Base-by-base conservation (phyloP, 2,888 invertebrate genomes). In the Caenorhabditis sp. region DNA sequence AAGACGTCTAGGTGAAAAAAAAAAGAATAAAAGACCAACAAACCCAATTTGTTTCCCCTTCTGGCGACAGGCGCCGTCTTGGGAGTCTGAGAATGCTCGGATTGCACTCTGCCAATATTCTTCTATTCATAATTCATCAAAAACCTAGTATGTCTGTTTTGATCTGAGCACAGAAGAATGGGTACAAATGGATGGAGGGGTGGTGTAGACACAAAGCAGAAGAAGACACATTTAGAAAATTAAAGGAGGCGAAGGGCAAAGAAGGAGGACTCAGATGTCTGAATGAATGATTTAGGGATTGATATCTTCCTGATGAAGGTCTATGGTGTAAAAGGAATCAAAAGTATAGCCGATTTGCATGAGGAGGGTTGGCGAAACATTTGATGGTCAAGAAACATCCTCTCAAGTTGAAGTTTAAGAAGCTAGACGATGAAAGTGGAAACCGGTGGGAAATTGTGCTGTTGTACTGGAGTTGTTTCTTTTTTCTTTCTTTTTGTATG, bases 381-480 rank as follows among this genome's bases (percentile, higher is more conserved):
- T 58, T 28, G 47, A 31, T 35, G 68, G 59, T 66, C 76, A 76
- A 76, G 38, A 51, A 76, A 38, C 68, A 70, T 56, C 28, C 58
- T 59, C 58, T 66, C 47, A 58, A 28, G 47, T 63, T 3, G 19
- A 19, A 47, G 47, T 47, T 70, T 76, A 58, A 66, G 59, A 38
- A 49, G 47, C 51, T 54, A 79, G 79, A 79, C 79, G 51, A 51
- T 22, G 79, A 79, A 79, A 79, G 35, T 47, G 38, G 70, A 79
- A 61, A 70, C 79, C 70, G 38, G 79, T 79, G 79, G 79, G 79
- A 79, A 79, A 79, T 70, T 70, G 63, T 64, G 47, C 47, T 56
- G 56, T 70, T 79, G 64, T 54, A 64, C 64, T 54, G 58, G 31
- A 51, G 35, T 38, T 35, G 64, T 44, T 63, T 56, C 66, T 47